Percentiles rank a stretch among this genome's conserved stretches.
These are phyloP conservation scores for Drosophila sucinea DNA, from an alignment of 1,140 invertebrate species.

Conservation along the genomic window DNA sequence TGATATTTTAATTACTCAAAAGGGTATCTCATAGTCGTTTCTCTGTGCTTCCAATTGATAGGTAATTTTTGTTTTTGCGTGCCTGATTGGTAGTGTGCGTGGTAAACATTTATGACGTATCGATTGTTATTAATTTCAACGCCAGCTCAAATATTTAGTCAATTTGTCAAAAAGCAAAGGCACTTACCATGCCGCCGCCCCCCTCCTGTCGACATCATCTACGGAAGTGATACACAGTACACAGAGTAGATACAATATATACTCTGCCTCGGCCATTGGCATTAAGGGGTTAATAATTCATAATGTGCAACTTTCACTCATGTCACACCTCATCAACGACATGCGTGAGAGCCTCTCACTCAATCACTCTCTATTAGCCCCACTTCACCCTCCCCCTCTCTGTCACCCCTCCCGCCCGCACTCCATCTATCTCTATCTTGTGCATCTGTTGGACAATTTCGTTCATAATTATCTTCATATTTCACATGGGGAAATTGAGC, in stretches of 20 bases:
- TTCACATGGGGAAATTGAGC: slow-evolving; percentile 57
- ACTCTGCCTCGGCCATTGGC: not conserved
- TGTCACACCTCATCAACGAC: slow-evolving; percentile 65
- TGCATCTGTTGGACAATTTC: slow-evolving; percentile 50
- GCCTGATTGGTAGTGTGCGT: slow-evolving; percentile 51
- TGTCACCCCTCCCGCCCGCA: not conserved
- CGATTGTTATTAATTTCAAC: slow-evolving; percentile 74
- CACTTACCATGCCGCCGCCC: not conserved
- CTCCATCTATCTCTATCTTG: slow-evolving; percentile 1
- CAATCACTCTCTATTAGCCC: not conserved
- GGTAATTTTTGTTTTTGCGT: slow-evolving; percentile 50
- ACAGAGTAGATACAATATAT: slow-evolving; percentile 5
- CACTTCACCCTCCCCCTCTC: not conserved
- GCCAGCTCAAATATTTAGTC: slow-evolving; percentile 74
- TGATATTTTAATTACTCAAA: not conserved
- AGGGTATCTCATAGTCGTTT: not conserved
- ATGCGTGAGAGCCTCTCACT: slow-evolving; percentile 23
- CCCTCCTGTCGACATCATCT: not conserved
- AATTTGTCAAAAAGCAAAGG: slow-evolving; percentile 70
- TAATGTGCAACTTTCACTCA: slow-evolving; percentile 62
- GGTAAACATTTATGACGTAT: slow-evolving; percentile 77
- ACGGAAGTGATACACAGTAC: not conserved
- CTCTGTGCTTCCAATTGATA: no score
- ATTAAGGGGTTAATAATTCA: slow-evolving; percentile 73
- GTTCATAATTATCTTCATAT: slow-evolving; percentile 75